These are phyloP conservation scores for Chrysolina haemoptera DNA, from an alignment of 2,888 invertebrate genomes.

Conservation along the genomic window DNA sequence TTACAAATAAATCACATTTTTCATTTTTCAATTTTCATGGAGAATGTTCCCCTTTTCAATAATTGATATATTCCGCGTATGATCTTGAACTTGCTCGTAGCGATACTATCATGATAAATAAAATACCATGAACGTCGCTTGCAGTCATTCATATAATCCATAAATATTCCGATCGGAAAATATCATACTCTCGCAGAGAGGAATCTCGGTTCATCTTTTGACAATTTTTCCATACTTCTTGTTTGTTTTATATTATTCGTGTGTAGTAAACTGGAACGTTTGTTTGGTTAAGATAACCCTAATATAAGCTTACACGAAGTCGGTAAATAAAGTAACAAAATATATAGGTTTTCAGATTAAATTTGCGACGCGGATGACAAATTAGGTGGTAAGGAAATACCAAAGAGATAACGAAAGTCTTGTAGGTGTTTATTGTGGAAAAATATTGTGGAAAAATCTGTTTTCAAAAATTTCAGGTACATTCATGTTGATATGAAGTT, in stretches of 20 bases:
- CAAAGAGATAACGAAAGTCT: conserved; percentile 14
- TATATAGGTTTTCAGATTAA: conserved; percentile 33
- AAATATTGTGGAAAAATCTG: neutral
- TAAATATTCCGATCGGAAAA: conserved; percentile 34
- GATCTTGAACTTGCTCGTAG: too few relatives aligned
- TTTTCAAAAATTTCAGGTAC: neutral
- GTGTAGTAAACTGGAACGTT: conserved; percentile 27
- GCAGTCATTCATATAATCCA: conserved; percentile 15
- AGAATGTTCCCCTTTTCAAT: too few relatives aligned
- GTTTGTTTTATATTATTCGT: conserved; percentile 43
- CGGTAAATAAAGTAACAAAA: conserved; percentile 28
- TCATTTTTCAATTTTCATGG: too few relatives aligned
- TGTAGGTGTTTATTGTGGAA: neutral
- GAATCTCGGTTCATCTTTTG: conserved; percentile 25
- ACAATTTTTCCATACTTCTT: conserved; percentile 33
- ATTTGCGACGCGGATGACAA: conserved; percentile 35
- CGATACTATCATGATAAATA: too few relatives aligned
- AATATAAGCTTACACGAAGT: conserved; percentile 23
- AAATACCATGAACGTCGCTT: neutral
- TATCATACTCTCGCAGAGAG: conserved; percentile 17
- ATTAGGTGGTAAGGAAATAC: conserved; percentile 27
- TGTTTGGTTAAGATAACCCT: conserved; percentile 46
- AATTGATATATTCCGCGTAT: too few relatives aligned
- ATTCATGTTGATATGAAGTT: too few relatives aligned
- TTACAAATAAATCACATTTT: too few relatives aligned